Evolutionary conservation across 2,113 vertebrate species (phyloP).

Genomic region (Protobothrops flavoviridis): DNA sequence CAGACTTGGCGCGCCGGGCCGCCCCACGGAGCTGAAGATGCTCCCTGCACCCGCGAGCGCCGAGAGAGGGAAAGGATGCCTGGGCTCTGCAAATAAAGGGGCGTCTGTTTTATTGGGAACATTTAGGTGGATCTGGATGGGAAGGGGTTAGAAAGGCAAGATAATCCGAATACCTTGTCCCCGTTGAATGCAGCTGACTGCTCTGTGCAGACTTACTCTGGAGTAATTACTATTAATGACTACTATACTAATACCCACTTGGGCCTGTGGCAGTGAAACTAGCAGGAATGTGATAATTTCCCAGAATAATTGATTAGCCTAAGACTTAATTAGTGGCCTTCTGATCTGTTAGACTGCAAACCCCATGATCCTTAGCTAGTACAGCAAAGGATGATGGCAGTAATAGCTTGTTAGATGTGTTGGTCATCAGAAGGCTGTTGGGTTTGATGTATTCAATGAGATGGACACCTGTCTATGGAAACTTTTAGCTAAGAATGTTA

Average conservation of each 20-base stretch:
- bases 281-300: not conserved
- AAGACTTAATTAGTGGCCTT: not conserved
- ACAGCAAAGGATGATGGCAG: too few species aligned
- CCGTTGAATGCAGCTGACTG: not conserved
- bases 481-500: not conserved
- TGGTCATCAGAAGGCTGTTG: not conserved
- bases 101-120: not conserved
- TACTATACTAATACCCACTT: not conserved
- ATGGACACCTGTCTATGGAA: not conserved
- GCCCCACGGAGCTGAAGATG: too few species aligned
- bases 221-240: not conserved
- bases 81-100: not conserved
- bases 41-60: not conserved
- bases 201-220: not conserved
- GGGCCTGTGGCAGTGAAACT: not conserved
- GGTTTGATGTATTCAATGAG: not conserved
- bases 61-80: too few species aligned
- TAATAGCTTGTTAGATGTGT: not conserved
- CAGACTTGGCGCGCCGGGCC: not conserved
- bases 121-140: not conserved
- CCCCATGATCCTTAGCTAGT: not conserved
- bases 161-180: not conserved
- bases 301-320: not conserved
- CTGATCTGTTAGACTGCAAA: not conserved
- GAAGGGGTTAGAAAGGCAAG: not conserved